A percentile compares a stretch with the other conserved stretches of the same genome.
Evolutionary conservation across 1,140 invertebrate species (phyloP).

Genomic region (Ceratina calcarata): DNA sequence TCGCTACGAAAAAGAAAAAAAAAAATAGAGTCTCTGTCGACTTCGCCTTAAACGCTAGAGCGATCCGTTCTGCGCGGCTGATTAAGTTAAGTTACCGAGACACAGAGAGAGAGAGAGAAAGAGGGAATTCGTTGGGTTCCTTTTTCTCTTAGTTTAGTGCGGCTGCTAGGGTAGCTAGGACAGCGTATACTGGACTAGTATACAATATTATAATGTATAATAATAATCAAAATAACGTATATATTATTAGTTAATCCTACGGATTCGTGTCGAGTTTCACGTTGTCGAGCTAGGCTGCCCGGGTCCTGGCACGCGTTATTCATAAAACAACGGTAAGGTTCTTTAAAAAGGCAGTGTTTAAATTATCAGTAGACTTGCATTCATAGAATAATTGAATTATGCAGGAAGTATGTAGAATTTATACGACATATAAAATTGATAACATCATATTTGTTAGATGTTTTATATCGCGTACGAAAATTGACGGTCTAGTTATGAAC

Average conservation of each 20-base stretch:
- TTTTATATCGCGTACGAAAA: too few relatives aligned
- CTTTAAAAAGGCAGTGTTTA: neutral
- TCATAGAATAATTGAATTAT: too few relatives aligned
- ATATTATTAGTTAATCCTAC: slow-evolving; percentile 44
- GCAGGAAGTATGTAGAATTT: too few relatives aligned
- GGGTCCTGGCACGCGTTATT: slow-evolving; percentile 43
- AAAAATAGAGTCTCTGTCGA: slow-evolving; percentile 56
- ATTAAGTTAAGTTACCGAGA: slow-evolving; percentile 48
- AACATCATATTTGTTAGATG: too few relatives aligned
- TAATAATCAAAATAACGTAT: slow-evolving; percentile 34
- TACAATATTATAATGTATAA: slow-evolving; percentile 60
- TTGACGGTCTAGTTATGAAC: neutral
- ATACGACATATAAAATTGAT: too few relatives aligned
- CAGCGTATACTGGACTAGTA: slow-evolving; percentile 73
- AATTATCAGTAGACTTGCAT: neutral
- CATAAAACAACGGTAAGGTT: slow-evolving; percentile 55
- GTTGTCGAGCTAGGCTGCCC: slow-evolving; percentile 20
- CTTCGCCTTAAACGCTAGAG: slow-evolving; percentile 58
- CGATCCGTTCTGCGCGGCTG: slow-evolving; percentile 44
- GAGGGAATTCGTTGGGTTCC: neutral
- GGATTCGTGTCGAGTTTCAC: slow-evolving; percentile 44
- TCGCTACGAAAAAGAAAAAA: slow-evolving; percentile 36
- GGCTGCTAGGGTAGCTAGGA: slow-evolving; percentile 66
- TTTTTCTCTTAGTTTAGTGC: slow-evolving; percentile 32
- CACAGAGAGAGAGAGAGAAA: neutral